Evolutionary conservation across 2,888 invertebrate species (phyloP), one percentile per base, ranked within the genome.

Genomic region (Iselma pallidipennis): DNA sequence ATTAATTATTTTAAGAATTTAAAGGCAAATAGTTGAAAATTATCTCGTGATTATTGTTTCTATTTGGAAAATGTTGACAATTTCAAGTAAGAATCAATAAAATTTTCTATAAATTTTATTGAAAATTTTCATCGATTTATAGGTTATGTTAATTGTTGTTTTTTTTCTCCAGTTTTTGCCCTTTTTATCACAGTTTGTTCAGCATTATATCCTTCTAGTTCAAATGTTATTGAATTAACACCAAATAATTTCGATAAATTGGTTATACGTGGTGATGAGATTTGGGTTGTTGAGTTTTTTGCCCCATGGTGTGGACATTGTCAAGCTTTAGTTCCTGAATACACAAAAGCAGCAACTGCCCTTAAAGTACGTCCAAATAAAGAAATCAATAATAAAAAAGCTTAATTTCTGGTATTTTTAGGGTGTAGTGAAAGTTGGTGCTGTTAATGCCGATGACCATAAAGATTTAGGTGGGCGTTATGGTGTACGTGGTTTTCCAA

Each of bases 221-320:
- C 91, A 28, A 91, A 90, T 77, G 96, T 98, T 16, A 85, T 96
- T 10, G 91, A 94, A 59, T 83, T 98, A 64, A 96, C 90, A n/a
- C 88, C 92, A 0, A 84, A 85, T 52, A 98, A 96, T 84, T 98
- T 98, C 79, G 90, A 97, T 73, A 87, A 85, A 69, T 83, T 91
- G 71, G 97, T 98, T 4, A 82, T 89, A 50, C 87, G 92, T 68
- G 88, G 94, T 67, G 92, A 97, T 80, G 88, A 91, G 71, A 83
- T 98, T 23, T 98, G 98, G 98, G 83, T 99, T 60, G 94, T 99
- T 1, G 98, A 99, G 78, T 97, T 96, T 82, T 97, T 87, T 81
- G 98, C 98, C 0, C 96, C 97, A 0, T 98, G 98, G 98, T 98
- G 94, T 81, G 95, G 94, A 10, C 94, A 94, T 77, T 94, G 98